Evolutionary conservation across 2,888 invertebrate genomes (phyloP), one percentile per base, ranked within the genome.

Genomic region (Dynastes hyllus): DNA sequence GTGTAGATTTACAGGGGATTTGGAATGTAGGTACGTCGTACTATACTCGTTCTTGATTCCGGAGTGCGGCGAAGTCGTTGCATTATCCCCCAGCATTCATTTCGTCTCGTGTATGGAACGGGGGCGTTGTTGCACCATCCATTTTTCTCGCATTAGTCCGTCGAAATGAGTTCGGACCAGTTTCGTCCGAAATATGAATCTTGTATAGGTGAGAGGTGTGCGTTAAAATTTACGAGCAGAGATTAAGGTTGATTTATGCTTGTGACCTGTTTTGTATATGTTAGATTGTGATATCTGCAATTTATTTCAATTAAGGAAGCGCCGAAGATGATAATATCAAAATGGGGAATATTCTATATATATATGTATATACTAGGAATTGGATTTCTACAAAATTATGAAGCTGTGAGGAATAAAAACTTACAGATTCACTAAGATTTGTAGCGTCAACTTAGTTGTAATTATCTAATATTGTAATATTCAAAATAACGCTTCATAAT

Each of bases 191-290:
- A 45, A 69, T 69, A 69, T 69, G 69, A 29, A 51, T 51, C 51
- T 51, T 27, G 27, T 69, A 50, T 29, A 51, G 29, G 13, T 27
- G 51, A 69, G 22, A 45, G 6, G 29, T 16, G 45, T 27, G 9
- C 16, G 11, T 65, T 65, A 40, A 16, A 50, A 67, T 69, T 69
- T 51, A 69, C 29, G 69, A 27, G 27, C 27, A 4, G 13, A 50
- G 69, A 69, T 69, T 69, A 69, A 51, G 63, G 51, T 69, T 69
- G 51, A 51, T 69, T 69, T 69, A 69, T 69, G 6, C 32, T 32
- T n/a, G 63, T 32, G 29, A 11, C 32, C 32, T 63, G 63, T 63
- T 13, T 11, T 63, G 32, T 29, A 22, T 0, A 11, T 29, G 29
- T 29, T 32, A 11, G 63, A 8, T 63, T 32, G 29, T 1, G 32